Percentiles rank a stretch among this genome's conserved stretches.
Conservation (phyloP, 53 echinoderm and acorn worm species). For the Stichopus horrens region DNA sequence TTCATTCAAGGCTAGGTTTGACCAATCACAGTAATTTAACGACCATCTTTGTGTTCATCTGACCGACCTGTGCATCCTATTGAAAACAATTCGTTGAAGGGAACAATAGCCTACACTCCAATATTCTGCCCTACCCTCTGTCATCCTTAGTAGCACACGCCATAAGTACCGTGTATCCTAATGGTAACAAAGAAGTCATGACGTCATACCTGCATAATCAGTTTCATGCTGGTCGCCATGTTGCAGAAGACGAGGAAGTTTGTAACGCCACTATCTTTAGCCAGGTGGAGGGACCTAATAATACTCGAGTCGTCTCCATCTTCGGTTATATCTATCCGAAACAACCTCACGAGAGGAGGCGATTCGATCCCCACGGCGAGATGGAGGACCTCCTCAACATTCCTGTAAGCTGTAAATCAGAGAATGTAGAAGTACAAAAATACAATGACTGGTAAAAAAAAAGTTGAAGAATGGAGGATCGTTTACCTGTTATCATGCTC, state of each 20-base stretch:
- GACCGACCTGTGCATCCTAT: no score
- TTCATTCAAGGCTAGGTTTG: no score
- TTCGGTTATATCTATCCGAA: conserved; percentile 57
- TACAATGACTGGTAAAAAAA: no score
- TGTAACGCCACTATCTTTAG: conserved; percentile 64
- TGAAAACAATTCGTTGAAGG: no score
- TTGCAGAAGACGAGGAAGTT: conserved; percentile 77
- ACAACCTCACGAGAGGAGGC: conserved; percentile 67
- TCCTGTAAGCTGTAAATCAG: conserved; percentile 70
- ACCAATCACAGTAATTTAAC: no score
- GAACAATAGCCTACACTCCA: no score
- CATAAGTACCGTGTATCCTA: no score
- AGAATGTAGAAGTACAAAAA: background rate
- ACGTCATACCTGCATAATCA: conserved; percentile 72
- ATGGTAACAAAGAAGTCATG: background rate
- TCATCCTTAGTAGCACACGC: no score
- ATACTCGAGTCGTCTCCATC: conserved; percentile 40
- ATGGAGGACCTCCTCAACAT: conserved; percentile 82
- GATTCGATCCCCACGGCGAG: conserved; percentile 55
- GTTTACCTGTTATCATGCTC: no score
- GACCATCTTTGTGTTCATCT: no score
- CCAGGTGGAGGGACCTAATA: conserved; percentile 66
- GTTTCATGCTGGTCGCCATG: conserved; percentile 71
- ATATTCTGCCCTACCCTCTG: no score
- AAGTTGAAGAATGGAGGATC: no score